Base-by-base conservation (phyloP, 2,888 invertebrate genomes). In the Cybosia mesomella region DNA sequence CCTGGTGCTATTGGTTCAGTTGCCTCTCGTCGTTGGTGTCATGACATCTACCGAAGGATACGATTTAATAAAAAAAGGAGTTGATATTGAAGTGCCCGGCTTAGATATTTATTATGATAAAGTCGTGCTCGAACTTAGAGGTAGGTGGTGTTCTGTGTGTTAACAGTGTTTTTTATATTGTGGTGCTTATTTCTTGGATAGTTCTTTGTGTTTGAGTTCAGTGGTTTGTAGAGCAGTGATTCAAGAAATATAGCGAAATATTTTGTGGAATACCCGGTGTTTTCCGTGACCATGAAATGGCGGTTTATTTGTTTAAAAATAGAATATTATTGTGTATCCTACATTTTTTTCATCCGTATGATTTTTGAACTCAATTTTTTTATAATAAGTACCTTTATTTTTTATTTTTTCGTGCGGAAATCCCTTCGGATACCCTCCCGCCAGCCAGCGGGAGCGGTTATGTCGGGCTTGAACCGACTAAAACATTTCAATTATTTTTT, bases 91-190 rank as follows among this genome's bases (percentile, higher is more conserved):
- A 85, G 95, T 95, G 83, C 95, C 95, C 4, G 95, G 95, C 54
- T 86, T 95, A 82, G 95, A 96, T 71, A 88, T 91, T 74, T 96
- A 95, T 86, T 96, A 95, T 86, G 96, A 96, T 83, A 95, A 95
- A 89, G 95, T 96, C 69, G 95, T 96, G 71, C 80, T 90, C 73
- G 95, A 96, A 85, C 91, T 96, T 22, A 90, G 96, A 96, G 96
- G 96, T 96, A 91, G 83, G 92, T 92, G 76, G 77, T 79, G 76
- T 66, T 58, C 60, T 77, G 77, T 81, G 79, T 76, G 72, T 71
- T 73, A 62, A 75, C 72, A 58, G 72, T 77, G 72, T 67, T 61
- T 21, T 72, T 71, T 68, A 60, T 59, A 72, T 74, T 80, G 79
- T 58, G 72, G 66, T 79, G 77, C 67, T 55, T 59, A 18, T 58